phyloP scores from a whole-genome alignment of 2,797 vertebrate genomes.

The Lepidocolaptes lacrymiger region DNA sequence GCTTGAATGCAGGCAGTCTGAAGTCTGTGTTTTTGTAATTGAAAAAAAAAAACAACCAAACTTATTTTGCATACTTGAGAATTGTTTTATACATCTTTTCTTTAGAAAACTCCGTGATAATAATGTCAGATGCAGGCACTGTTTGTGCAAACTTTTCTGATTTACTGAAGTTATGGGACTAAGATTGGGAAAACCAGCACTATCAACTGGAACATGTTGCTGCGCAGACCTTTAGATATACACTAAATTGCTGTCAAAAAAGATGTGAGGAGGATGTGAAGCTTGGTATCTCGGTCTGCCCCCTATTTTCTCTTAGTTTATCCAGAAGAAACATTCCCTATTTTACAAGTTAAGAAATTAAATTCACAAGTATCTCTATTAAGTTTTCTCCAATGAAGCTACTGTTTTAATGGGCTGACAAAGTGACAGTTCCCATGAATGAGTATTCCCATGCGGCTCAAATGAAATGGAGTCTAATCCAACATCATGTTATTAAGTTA shows the following conservation, averaged over 20 bases:
- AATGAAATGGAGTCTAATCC: not conserved
- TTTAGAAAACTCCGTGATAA: not conserved
- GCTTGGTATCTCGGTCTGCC: not conserved
- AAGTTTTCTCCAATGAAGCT: not conserved
- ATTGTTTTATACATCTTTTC: not conserved
- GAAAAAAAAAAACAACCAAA: not conserved
- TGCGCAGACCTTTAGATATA: not conserved
- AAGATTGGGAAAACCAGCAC: not conserved
- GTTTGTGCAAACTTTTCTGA: not conserved
- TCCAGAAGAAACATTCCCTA: not conserved
- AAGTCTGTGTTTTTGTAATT: not conserved
- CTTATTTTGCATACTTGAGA: not conserved
- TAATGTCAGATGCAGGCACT: not conserved
- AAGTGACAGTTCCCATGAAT: not conserved
- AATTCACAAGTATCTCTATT: not conserved
- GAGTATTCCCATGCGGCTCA: not conserved
- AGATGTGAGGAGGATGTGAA: not conserved
- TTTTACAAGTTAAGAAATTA: not conserved
- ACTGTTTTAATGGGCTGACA: not conserved
- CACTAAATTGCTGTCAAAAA: not conserved
- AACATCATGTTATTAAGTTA: not conserved
- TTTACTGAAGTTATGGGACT: not conserved
- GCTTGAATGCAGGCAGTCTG: not conserved
- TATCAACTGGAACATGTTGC: not conserved
- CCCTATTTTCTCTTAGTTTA: not conserved